phyloP scores from a whole-genome alignment of 2,113 vertebrate genomes.

The Tenebrosternarchus preto region DNA sequence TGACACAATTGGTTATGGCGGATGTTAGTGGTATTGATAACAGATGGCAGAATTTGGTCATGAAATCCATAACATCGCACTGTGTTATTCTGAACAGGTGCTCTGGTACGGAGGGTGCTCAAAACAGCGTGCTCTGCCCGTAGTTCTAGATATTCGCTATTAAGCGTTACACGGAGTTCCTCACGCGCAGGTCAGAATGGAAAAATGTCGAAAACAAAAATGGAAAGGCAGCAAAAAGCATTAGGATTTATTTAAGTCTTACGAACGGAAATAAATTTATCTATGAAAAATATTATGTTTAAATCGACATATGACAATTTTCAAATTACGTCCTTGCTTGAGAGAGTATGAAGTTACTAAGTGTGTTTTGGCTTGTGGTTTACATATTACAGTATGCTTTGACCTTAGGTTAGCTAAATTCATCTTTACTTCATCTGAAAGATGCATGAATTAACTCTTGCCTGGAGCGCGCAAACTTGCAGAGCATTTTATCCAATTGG shows the following conservation, averaged over 20 bases:
- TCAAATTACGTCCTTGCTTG: background rate
- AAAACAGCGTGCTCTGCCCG: conserved; percentile 6
- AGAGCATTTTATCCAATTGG: conserved; percentile 18
- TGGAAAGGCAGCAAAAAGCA: background rate
- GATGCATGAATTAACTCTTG: background rate
- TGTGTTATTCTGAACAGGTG: conserved; percentile 48
- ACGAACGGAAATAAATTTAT: background rate
- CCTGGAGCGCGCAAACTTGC: background rate
- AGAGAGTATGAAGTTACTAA: background rate
- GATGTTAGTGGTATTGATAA: conserved; percentile 66
- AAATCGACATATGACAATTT: background rate
- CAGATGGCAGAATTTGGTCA: conserved; percentile 71
- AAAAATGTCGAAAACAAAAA: background rate
- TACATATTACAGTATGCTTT: background rate
- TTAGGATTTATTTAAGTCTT: background rate
- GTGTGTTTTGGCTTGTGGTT: background rate
- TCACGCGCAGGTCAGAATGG: background rate
- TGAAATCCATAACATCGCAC: conserved; percentile 61
- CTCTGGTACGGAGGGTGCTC: background rate
- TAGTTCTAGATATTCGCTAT: background rate
- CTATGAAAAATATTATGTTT: background rate
- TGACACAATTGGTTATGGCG: conserved; percentile 73
- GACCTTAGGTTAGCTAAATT: background rate
- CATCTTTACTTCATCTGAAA: background rate
- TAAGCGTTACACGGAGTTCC: background rate